phyloP scores from a whole-genome alignment of 2,113 vertebrate genomes.

The Poecile atricapillus region DNA sequence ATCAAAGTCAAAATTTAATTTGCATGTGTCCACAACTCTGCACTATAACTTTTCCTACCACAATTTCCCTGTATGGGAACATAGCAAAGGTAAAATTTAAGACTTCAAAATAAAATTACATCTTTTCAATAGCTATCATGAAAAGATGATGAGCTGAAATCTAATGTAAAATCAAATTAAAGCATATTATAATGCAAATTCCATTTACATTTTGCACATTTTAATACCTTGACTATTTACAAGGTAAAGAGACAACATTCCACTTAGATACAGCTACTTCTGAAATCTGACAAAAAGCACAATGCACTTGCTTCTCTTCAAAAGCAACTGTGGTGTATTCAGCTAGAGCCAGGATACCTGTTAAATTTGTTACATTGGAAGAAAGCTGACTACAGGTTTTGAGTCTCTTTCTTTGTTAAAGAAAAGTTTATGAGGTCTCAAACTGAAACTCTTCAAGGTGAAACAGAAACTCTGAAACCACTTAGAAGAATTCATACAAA shows the following conservation, averaged over 20 bases:
- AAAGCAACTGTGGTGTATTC: fast-evolving
- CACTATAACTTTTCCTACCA: constrained; percentile 52
- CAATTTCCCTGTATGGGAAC: constrained; percentile 54
- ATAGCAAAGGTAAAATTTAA: constrained; percentile 68
- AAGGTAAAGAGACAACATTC: not conserved
- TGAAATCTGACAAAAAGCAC: not conserved
- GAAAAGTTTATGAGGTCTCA: not conserved
- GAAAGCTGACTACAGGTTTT: not conserved
- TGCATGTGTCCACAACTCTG: constrained; percentile 67
- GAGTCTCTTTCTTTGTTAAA: not conserved
- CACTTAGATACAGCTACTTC: not conserved
- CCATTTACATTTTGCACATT: constrained; percentile 15
- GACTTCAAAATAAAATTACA: constrained; percentile 68
- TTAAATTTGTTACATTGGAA: not conserved
- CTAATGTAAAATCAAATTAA: constrained; percentile 61
- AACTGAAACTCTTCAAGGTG: not conserved
- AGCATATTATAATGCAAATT: constrained; percentile 30
- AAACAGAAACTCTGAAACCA: not conserved
- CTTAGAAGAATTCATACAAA: not conserved
- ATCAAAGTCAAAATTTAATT: constrained; percentile 78
- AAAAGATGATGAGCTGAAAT: constrained; percentile 46
- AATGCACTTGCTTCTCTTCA: not conserved
- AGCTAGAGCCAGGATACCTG: not conserved
- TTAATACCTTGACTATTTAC: not conserved
- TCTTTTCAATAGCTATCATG: constrained; percentile 62